Conservation (phyloP, 1,140 invertebrate species). For the Saccostrea cuccullata region DNA sequence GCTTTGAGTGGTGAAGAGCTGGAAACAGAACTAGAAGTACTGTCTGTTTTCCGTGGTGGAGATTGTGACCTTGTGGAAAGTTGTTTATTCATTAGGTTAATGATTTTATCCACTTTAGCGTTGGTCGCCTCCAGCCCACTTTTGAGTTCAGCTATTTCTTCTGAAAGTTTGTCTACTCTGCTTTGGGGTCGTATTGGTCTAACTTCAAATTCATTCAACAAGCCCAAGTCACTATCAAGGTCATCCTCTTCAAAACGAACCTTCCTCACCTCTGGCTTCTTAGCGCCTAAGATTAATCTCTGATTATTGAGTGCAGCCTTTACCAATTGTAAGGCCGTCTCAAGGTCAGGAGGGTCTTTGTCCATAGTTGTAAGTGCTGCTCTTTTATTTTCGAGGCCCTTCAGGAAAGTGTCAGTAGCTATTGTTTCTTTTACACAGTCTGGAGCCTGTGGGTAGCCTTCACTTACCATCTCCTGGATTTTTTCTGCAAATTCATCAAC, state of each 20-base stretch:
- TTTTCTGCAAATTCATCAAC: constrained; percentile 49
- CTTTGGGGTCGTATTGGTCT: background rate
- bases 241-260: background rate
- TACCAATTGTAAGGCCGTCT: background rate
- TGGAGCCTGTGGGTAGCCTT: constrained; percentile 34
- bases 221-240: background rate
- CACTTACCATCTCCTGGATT: constrained; percentile 35
- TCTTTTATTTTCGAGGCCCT: constrained; percentile 32
- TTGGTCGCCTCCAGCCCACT: background rate
- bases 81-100: background rate
- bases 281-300: constrained; percentile 28
- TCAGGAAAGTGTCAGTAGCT: constrained; percentile 45
- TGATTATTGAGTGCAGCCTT: constrained; percentile 28
- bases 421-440: constrained; percentile 38
- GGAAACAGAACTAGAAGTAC: too few relatives aligned
- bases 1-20: too few relatives aligned
- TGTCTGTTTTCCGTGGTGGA: background rate
- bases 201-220: background rate
- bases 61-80: background rate
- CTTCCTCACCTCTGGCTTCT: background rate
- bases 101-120: background rate
- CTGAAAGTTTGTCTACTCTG: constrained; percentile 1
- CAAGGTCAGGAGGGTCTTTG: constrained; percentile 35
- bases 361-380: constrained; percentile 40
- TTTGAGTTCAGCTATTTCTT: background rate